These are phyloP conservation scores for Tetragonisca angustula DNA, from an alignment of 2,888 invertebrate species.

Conservation along the genomic window DNA sequence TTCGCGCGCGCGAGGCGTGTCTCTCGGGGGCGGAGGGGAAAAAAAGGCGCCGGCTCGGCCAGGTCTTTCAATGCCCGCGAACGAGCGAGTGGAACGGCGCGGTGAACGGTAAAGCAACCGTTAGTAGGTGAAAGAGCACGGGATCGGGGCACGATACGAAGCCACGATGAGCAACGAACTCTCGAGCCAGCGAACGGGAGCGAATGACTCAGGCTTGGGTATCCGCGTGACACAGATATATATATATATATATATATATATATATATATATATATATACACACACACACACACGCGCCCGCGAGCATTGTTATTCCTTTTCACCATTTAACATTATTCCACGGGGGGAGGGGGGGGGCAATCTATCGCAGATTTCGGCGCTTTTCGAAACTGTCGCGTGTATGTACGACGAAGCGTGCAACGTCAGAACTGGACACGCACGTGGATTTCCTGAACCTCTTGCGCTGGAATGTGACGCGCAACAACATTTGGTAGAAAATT, in stretches of 20 bases:
- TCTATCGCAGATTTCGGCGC: background rate
- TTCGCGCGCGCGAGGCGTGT: background rate
- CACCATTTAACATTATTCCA: conserved; percentile 15
- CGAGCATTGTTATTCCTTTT: conserved; percentile 42
- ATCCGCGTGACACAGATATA: conserved; percentile 67
- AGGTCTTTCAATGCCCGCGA: background rate
- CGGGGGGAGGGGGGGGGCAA: background rate
- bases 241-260: conserved; percentile 45
- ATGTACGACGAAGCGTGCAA: no score
- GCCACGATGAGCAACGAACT: conserved; percentile 35
- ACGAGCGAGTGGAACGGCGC: conserved; percentile 7
- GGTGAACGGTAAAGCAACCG: conserved; percentile 62
- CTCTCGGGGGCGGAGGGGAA: background rate
- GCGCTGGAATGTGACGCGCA: no score
- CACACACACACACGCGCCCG: conserved; percentile 40
- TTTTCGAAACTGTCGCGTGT: no score
- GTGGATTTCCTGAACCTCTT: no score
- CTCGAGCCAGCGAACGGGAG: conserved; percentile 37
- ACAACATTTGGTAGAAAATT: no score
- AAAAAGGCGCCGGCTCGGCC: background rate
- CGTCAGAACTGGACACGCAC: no score
- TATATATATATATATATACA: no score
- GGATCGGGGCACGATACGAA: conserved; percentile 50
- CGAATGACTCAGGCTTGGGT: conserved; percentile 67
- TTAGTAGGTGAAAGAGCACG: conserved; percentile 74